Conservation (phyloP, 2,113 vertebrate species). For the Ardeotis arabs region DNA sequence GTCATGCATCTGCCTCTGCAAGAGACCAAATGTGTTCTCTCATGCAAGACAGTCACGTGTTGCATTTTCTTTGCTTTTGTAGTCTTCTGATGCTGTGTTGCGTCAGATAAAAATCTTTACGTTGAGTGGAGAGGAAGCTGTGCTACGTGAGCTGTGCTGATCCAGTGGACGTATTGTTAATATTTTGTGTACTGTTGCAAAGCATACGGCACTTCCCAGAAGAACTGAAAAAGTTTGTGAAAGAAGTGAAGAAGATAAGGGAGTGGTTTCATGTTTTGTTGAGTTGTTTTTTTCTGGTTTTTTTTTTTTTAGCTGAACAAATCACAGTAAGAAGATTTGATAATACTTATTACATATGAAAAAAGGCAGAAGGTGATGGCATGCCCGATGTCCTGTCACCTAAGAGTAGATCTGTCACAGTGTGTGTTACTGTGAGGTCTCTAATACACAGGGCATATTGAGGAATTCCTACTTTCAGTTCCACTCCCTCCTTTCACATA, state of each 20-base stretch:
- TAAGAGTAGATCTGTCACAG: not conserved
- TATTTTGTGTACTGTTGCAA: not conserved
- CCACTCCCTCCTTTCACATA: not conserved
- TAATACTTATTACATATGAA: not conserved
- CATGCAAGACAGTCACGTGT: not conserved
- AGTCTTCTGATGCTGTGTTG: not conserved
- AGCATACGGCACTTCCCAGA: not conserved
- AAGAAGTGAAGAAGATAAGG: not conserved
- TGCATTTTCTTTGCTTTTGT: not conserved
- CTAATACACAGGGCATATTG: not conserved
- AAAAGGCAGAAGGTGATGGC: not conserved
- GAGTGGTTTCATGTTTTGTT: fast-evolving
- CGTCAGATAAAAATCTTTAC: not conserved
- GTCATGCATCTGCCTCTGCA: fast-evolving
- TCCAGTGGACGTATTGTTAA: fast-evolving
- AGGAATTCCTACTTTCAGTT: not conserved
- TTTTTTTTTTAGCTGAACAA: not conserved
- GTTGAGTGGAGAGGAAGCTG: not conserved
- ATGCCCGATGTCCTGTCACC: not conserved
- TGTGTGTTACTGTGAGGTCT: not conserved
- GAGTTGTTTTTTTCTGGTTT: not conserved
- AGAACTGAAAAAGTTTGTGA: not conserved
- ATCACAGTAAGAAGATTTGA: not conserved
- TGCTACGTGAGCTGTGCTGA: not conserved
- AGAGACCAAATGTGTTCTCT: not conserved